phyloP scores from a whole-genome alignment of 2,888 invertebrate genomes.

The Aquatica leii region DNA sequence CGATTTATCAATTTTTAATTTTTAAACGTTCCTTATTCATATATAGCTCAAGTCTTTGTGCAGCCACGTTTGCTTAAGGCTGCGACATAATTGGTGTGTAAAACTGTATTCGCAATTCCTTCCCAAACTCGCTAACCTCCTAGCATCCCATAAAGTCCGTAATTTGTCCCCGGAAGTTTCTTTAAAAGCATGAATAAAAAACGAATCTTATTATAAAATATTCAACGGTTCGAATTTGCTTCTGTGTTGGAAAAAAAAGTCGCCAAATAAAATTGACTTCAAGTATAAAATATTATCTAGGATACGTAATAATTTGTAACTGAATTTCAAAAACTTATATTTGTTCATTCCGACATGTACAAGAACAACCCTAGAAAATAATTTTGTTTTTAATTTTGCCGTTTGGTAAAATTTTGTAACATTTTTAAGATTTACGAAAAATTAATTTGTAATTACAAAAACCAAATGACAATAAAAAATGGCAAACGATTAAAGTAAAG shows the following conservation, averaged over 20 bases:
- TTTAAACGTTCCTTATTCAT: too few species aligned
- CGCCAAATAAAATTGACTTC: slow-evolving; percentile 19
- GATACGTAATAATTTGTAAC: slow-evolving; percentile 16
- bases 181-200: slow-evolving; percentile 30
- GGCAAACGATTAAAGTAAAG: too few species aligned
- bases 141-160: slow-evolving; percentile 28
- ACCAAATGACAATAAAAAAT: too few species aligned
- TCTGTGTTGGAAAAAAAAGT: slow-evolving; percentile 18
- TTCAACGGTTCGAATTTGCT: slow-evolving; percentile 26
- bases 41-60: too few species aligned
- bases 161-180: slow-evolving; percentile 31
- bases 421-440: too few species aligned
- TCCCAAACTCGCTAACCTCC: slow-evolving; percentile 28
- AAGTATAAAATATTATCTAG: slow-evolving; percentile 17
- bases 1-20: too few species aligned
- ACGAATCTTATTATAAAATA: slow-evolving; percentile 29
- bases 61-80: slow-evolving; percentile 8
- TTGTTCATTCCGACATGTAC: slow-evolving; percentile 12
- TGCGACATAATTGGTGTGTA: slow-evolving; percentile 27
- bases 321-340: slow-evolving; percentile 9
- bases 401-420: too few species aligned
- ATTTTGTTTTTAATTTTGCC: slow-evolving; percentile 16
- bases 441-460: too few species aligned
- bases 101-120: slow-evolving; percentile 29
- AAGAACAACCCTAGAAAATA: too few species aligned